Percentiles rank a stretch among this genome's conserved stretches.
Evolutionary conservation across 2,113 vertebrate species (phyloP).

Genomic region (Piprites chloris): DNA sequence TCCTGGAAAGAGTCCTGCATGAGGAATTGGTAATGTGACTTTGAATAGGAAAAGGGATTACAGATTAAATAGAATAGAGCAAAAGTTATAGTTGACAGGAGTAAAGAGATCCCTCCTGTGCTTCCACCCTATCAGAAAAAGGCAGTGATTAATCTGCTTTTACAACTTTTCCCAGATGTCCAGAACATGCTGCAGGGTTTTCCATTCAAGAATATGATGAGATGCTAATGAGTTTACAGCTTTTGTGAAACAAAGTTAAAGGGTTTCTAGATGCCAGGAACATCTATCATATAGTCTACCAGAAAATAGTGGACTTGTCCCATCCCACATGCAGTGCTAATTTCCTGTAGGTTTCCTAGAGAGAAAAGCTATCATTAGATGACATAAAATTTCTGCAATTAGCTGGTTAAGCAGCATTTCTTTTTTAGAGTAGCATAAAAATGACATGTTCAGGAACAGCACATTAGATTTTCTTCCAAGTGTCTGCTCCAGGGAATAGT

Average conservation of each 20-base stretch:
- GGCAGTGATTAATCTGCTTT: conserved; percentile 19
- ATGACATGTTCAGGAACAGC: conserved; percentile 24
- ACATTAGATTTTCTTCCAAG: conserved; percentile 15
- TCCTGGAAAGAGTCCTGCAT: background rate
- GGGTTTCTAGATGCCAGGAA: background rate
- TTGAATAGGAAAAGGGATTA: background rate
- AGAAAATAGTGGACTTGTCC: background rate
- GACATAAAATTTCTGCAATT: conserved; percentile 26
- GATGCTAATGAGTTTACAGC: conserved; percentile 22
- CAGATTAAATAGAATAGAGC: background rate
- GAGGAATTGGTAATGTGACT: background rate
- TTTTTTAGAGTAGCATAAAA: conserved; percentile 30
- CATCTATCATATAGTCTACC: background rate
- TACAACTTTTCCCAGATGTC: background rate
- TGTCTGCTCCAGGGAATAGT: conserved; percentile 11
- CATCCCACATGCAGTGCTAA: background rate
- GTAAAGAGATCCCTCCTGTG: background rate
- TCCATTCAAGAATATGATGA: background rate
- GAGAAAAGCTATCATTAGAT: conserved; percentile 16
- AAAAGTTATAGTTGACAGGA: background rate
- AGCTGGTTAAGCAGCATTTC: conserved; percentile 47
- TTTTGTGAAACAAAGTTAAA: conserved; percentile 10
- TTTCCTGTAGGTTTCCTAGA: conserved; percentile 36
- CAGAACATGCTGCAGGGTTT: background rate
- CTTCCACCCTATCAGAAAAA: background rate